Base-by-base conservation (phyloP, 2,888 invertebrate genomes). In the Alviniconcha strummeri region DNA sequence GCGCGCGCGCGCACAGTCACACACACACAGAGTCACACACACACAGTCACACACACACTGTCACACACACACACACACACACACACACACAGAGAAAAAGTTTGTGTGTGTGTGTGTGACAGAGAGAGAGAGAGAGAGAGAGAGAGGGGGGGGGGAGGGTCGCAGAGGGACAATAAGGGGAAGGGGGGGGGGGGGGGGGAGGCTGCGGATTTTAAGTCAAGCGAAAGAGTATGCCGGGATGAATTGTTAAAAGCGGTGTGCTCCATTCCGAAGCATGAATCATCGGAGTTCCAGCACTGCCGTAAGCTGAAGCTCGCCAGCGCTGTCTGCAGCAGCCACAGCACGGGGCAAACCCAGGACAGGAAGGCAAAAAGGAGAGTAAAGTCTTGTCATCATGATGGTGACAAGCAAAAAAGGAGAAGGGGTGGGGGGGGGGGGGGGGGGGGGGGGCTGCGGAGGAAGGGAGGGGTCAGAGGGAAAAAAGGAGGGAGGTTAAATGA, bases 181-280 rank as follows among this genome's bases (percentile, higher is more conserved):
- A 19, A 36, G 36, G 55, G 3, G 15, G 75, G 75, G 75, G 13
- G 19, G 57, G 11, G 57, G 4, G 15, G 55, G 60, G 69, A 4
- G 15, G 6, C n/a, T 11, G 19, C 5, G 55, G 55, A 75, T 60
- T 79, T 60, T 36, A 36, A 36, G 13, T 60, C 6, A 54, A 52
- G 60, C 64, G 9, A 69, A 69, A 55, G 80, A 69, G 69, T 80
- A 69, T 71, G 80, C 52, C 71, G 36, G 69, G 69, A 80, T 80
- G 80, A 52, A 79, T 79, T 79, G 56, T 79, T 79, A 52, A 67
- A 79, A 67, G 79, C 60, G 79, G 64, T 79, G 60, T 79, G 79
- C 9, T 79, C 79, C 60, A 79, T 79, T 57, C 57, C 36, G 4
- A 5, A 4, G 64, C 60, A 79, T 79, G 79, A 79, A 64, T 79